These are phyloP conservation scores for Cryptocephalus moraei DNA, from an alignment of 2,888 invertebrate genomes.

Conservation along the genomic window DNA sequence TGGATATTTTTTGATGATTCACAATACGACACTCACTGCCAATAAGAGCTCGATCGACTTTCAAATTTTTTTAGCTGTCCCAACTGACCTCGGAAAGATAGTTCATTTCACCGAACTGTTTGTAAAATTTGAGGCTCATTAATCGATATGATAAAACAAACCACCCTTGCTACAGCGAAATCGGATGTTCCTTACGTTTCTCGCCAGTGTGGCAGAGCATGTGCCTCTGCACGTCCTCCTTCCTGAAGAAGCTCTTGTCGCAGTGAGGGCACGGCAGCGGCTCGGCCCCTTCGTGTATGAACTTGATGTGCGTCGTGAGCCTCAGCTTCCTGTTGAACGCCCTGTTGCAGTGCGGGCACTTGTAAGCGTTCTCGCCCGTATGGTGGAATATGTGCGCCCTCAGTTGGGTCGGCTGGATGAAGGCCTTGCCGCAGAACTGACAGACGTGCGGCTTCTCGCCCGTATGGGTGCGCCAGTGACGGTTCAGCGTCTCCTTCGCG, in stretches of 20 bases:
- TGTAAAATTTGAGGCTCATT: no score
- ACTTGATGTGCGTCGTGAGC: conserved; percentile 47
- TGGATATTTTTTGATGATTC: no score
- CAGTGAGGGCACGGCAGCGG: conserved; percentile 47
- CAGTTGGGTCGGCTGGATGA: conserved; percentile 70
- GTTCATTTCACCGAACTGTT: no score
- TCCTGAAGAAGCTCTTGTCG: conserved; percentile 48
- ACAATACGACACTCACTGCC: no score
- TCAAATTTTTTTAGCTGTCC: no score
- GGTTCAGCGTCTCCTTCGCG: conserved; percentile 63
- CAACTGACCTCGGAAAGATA: no score
- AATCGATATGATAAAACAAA: no score
- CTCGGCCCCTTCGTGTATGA: conserved; percentile 50
- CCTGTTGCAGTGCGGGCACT: conserved; percentile 50
- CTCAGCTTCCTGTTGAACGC: conserved; percentile 35
- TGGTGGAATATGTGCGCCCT: conserved; percentile 70
- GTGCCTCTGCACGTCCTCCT: conserved; percentile 52
- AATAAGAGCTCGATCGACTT: no score
- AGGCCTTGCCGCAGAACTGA: conserved; percentile 62
- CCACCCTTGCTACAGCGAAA: no score
- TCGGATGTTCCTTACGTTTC: conserved; percentile 40
- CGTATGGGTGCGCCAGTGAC: conserved; percentile 41
- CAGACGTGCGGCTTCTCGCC: conserved; percentile 53
- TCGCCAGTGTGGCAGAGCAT: conserved; percentile 47
- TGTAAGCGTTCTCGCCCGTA: conserved; percentile 55